Evolutionary conservation across 2,113 vertebrate genomes (phyloP), one percentile per base, ranked within the genome.

Genomic region (Malaclemys terrapin): DNA sequence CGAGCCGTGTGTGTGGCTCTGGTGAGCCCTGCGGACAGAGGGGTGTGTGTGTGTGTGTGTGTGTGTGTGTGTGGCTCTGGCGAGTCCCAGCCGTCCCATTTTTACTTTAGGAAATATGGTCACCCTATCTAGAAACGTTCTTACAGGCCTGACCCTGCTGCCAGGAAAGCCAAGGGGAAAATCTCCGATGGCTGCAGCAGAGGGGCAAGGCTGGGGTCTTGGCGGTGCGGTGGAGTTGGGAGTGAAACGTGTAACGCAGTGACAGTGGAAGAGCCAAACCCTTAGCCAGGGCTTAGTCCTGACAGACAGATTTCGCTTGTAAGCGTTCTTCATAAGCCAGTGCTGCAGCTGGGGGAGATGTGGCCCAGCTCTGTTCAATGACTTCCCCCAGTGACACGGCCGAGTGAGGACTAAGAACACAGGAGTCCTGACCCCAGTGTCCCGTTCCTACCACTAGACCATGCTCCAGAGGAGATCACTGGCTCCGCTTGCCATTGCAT

Each of bases 341-440:
- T 72, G 94, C 65, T 24, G 85, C 49, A 57, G 14, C 24, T 4
- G 38, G 53, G n/a, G 38, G 72, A 82, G 82, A 96, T 50, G 79
- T 92, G 87, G 38, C 90, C 89, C 89, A 85, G 93, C 92, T 59
- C 87, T 0, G 0, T 79, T 76, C 49, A 86, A 78, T 52, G 87
- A 93, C 87, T 93, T 94, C 31, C 83, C 93, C 75, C 54, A 20
- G 85, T 86, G 96, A 97, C 80, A 97, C 49, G 85, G 76, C 94
- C 97, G 93, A 95, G 94, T 54, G 88, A 20, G 86, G 96, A 96
- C 95, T 90, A 88, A 96, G 93, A 93, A 91, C 95, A 82, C 91
- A 2, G 5, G 81, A 90, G 87, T 85, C 84, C 54, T 47, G 82
- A 83, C 93, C 96, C 80, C 82, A 59, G 0, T 92, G 29, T 78